Evolutionary conservation across 2,888 invertebrate species (phyloP), one percentile per base, ranked within the genome.

Genomic region (Tipula lateralis): DNA sequence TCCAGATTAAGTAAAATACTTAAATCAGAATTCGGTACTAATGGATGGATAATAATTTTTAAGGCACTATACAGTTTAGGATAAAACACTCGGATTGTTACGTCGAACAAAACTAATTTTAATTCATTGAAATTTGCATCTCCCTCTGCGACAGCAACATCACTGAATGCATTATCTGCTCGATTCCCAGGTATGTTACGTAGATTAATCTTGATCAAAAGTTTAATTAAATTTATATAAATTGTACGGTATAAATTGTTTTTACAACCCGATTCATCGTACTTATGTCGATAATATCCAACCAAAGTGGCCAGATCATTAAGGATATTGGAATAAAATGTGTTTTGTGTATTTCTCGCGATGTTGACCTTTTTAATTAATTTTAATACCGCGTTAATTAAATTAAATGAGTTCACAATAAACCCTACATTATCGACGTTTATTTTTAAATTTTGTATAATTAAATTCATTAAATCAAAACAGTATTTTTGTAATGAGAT

Each of bases 71-170:
- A 87, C 9, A 87, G 85, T 16, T 86, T 83, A 0, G 86, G 86
- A 39, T 87, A 86, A 44, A 86, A 85, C 12, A 86, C 84, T 12
- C 86, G 85, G 9, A 88, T 83, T 2, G 87, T 85, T 5, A 86
- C 83, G 84, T 88, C 88, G 7, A 87, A 84, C 1, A 87, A 29
- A 7, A 87, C 86, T 19, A 86, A 84, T 84, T 87, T 87, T 5
- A 87, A 80, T 84, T 87, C 87, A 4, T 36, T 12, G 24, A 66
- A 7, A 66, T 66, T 66, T 13, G 19, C 66, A 66, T 7, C 19
- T 34, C 24, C 12, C 16, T 83, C 34, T 34, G 7, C 19, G 7
- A 83, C 24, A 24, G 6, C 13, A 36, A 34, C 34, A 4, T 7
- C 19, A 34, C 9, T 16, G n/a, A n/a, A 83, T 16, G n/a, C 16